phyloP scores from a whole-genome alignment of 2,113 vertebrate genomes.

The Naja naja region DNA sequence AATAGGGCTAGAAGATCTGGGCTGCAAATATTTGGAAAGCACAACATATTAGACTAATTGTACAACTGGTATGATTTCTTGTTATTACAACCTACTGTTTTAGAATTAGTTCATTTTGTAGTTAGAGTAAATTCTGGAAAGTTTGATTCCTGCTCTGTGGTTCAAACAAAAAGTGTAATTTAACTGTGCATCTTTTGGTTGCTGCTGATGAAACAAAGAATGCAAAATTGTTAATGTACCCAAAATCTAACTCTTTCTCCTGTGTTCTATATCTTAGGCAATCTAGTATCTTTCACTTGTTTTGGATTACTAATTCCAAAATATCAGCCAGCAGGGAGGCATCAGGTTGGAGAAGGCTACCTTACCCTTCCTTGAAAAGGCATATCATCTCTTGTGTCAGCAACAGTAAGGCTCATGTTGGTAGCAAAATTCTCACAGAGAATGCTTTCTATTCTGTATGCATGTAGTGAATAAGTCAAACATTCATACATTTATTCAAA shows the following conservation, averaged over 20 bases:
- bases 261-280: not conserved
- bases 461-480: conserved; percentile 55
- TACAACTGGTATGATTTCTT: not conserved
- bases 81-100: not conserved
- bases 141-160: not conserved
- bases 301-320: not conserved
- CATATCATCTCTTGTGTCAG: conserved; percentile 26
- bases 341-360: not conserved
- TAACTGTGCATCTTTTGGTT: not conserved
- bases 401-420: conserved; percentile 15
- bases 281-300: not conserved
- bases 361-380: not conserved
- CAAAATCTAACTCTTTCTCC: conserved; percentile 8
- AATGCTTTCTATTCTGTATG: conserved; percentile 49
- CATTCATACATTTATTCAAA: conserved; percentile 62
- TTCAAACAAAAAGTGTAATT: not conserved
- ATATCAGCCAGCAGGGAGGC: not conserved
- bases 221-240: conserved; percentile 23
- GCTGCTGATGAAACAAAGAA: not conserved
- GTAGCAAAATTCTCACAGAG: conserved; percentile 39
- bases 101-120: not conserved
- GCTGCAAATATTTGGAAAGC: not conserved
- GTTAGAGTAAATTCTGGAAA: not conserved
- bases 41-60: not conserved
- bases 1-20: not conserved